Base-by-base conservation (phyloP, 2,888 invertebrate species). In the Drosophila parthenogenetica region DNA sequence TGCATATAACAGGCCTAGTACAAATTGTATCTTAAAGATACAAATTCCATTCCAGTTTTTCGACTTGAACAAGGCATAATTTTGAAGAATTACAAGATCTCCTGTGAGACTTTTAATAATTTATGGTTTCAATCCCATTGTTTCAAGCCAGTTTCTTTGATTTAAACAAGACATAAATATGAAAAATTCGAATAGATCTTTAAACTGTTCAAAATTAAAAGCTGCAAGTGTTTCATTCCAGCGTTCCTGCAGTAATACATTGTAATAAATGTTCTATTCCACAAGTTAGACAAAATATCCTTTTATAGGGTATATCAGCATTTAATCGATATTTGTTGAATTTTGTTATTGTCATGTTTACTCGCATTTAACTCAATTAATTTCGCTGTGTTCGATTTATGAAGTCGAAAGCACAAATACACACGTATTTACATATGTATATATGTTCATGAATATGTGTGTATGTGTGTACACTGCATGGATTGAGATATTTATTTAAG, bases 281-380 rank as follows among this genome's bases (percentile, higher is more conserved):
- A 29, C 8, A 0, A 8, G 25, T 25, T 8, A 25, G 7, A 25
- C 29, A 7, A 29, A 29, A 29, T 13, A 3, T 39, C 10, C 42
- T 19, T 42, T 2, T 35, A 11, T 4, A 43, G 39, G n/a, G 45
- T 37, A 71, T 55, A 17, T 7, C 16, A 39, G 51, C 40, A 29
- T 43, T 45, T 54, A 62, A 65, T 59, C 19, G 63, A 66, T 54
- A 37, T 69, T 69, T 13, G 19, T 59, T 65, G 19, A 10, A 25
- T 40, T 5, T 39, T 61, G 51, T 39, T 42, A 35, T 61, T 55
- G 32, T 37, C 32, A 48, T 63, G 55, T 68, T 53, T 69, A 57
- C 53, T 42, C 58, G 42, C n/a, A 62, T 73, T 74, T 48, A 65
- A 74, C 51, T 69, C 58, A 74, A 74, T 69, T 46, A 61, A 65